Evolutionary conservation across 2,888 invertebrate genomes (phyloP), one percentile per base, ranked within the genome.

Genomic region (Cosmopolites sordidus): DNA sequence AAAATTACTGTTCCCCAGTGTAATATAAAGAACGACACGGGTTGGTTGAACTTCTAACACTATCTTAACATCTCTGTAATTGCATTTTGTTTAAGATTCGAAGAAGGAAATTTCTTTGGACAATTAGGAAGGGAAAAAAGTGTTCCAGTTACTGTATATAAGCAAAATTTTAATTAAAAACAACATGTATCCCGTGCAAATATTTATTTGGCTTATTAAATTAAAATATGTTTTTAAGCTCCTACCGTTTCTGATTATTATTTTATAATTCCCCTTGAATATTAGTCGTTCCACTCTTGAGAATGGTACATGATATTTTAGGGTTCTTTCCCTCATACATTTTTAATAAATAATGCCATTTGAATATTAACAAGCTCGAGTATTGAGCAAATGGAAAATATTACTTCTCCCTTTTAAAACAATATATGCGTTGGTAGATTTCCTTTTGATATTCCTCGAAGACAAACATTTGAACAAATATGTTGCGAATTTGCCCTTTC

Each of bases 171-270:
- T 33, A 33, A 33, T 33, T 33, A 33, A 33, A 33, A 33, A 33
- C 33, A 33, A 33, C 33, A 33, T 33, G 33, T 12, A 33, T 33
- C 33, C 33, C n/a, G 11, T 33, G 33, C 33, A 33, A 33, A 33
- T 33, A 33, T 33, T 33, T 33, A 33, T 33, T 33, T 12, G 3
- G 11, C n/a, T 33, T 6, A 33, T 33, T 33, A 33, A 33, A 33
- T 33, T 33, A 33, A 33, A 33, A 33, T 33, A 33, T 33, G 33
- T 33, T 33, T 33, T 33, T 12, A 33, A 33, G 33, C 33, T 33
- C 11, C 12, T 2, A 33, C 33, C 33, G 33, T 33, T 33, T 9
- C 9, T 5, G 27, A 33, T 33, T 33, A 33, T 33, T 33, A 33
- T 33, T 33, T 33, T 33, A 33, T 33, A 11, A 33, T 33, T 33